phyloP scores from a whole-genome alignment of 2,113 vertebrate species.

The Aldabrachelys gigantea region DNA sequence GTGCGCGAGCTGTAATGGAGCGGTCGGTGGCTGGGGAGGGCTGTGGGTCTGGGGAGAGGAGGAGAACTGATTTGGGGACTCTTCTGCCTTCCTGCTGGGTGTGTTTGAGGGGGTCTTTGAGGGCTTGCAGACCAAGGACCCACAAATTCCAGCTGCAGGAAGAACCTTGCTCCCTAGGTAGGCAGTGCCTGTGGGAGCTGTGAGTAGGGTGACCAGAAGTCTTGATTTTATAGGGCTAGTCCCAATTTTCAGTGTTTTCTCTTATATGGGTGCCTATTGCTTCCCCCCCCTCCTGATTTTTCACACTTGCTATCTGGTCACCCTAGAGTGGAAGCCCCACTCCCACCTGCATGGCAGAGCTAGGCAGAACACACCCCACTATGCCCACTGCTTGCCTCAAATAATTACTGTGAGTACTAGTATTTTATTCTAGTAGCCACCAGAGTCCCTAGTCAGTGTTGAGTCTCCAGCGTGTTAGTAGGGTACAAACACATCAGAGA shows the following conservation, averaged over 20 bases:
- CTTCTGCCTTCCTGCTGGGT: too few relatives aligned
- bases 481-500: background rate
- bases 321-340: background rate
- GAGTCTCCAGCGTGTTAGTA: background rate
- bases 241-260: background rate
- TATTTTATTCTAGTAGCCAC: background rate
- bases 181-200: background rate
- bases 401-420: background rate
- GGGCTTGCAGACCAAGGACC: too few relatives aligned
- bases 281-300: background rate
- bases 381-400: background rate
- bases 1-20: too few relatives aligned
- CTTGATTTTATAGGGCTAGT: background rate
- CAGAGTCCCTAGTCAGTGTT: background rate
- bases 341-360: background rate
- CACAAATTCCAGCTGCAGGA: too few relatives aligned
- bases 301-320: background rate
- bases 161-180: background rate
- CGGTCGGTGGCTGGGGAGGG: accelerated
- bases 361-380: background rate
- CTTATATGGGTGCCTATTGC: background rate
- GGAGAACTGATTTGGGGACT: too few relatives aligned
- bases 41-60: background rate
- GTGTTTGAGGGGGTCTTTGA: too few relatives aligned
- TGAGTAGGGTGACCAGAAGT: background rate